Evolutionary conservation across 1,140 invertebrate genomes (phyloP).

Genomic region (Antheraea mylitta): DNA sequence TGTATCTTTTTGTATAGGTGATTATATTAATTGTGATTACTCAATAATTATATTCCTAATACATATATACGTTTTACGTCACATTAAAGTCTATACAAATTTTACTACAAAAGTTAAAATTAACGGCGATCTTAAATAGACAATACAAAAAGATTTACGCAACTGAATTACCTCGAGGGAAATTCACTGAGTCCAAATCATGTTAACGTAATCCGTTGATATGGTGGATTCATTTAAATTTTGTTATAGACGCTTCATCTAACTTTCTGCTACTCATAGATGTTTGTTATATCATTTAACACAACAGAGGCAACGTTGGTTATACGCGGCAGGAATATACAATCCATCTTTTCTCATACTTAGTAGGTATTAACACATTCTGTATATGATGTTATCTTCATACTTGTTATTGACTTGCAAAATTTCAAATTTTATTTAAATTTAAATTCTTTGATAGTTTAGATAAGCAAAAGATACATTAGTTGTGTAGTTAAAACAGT

Average conservation of each 20-base stretch:
- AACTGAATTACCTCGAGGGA: not conserved
- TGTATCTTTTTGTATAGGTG: not conserved
- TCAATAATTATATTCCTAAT: not conserved
- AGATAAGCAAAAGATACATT: not conserved
- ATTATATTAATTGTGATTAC: not conserved
- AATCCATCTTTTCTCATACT: not conserved
- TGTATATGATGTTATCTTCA: too few relatives aligned
- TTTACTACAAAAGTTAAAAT: not conserved
- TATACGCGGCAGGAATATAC: not conserved
- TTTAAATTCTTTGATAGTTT: not conserved
- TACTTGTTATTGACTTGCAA: too few relatives aligned
- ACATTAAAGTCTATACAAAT: not conserved
- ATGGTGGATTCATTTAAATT: not conserved
- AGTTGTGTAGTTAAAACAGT: too few relatives aligned
- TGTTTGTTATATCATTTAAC: slow-evolving; percentile 36
- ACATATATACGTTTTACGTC: not conserved
- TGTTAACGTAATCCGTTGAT: not conserved
- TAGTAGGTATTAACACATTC: not conserved
- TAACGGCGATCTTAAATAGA: not conserved
- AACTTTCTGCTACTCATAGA: slow-evolving; percentile 23
- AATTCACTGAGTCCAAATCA: not conserved
- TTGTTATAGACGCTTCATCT: not conserved
- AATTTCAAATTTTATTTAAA: too few relatives aligned
- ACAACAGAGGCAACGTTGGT: slow-evolving; percentile 30
- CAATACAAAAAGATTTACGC: not conserved